A percentile compares a stretch with the other conserved stretches of the same genome.
Evolutionary conservation across 2,888 invertebrate species (phyloP).

Genomic region (Epirrita christyi): DNA sequence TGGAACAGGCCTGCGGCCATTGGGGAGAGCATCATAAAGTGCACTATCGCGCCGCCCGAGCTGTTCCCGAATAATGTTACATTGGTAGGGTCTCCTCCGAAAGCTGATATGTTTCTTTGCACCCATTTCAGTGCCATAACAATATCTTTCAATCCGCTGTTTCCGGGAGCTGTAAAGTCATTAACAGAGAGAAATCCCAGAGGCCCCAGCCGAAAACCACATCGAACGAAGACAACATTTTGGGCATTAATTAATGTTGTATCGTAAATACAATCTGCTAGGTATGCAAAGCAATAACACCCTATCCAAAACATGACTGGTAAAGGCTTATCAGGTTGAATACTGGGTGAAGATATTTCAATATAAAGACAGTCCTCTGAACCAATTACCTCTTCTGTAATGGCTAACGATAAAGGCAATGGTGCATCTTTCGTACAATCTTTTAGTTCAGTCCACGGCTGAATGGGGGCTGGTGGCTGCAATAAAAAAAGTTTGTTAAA

Average conservation of each 20-base stretch:
- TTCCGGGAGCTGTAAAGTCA: slow-evolving; percentile 74
- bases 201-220: slow-evolving; percentile 74
- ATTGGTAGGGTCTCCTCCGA: slow-evolving; percentile 77
- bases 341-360: slow-evolving; percentile 64
- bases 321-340: slow-evolving; percentile 59
- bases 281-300: slow-evolving; percentile 59
- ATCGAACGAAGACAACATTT: slow-evolving; percentile 69
- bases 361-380: slow-evolving; percentile 78
- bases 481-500: slow-evolving; percentile 36
- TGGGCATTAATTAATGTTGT: slow-evolving; percentile 63
- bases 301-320: slow-evolving; percentile 84
- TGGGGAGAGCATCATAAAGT: slow-evolving; percentile 77
- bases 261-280: slow-evolving; percentile 63
- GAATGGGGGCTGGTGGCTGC: slow-evolving; percentile 65
- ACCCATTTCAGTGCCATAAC: slow-evolving; percentile 76
- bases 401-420: slow-evolving; percentile 40
- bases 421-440: slow-evolving; percentile 65
- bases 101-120: slow-evolving; percentile 66
- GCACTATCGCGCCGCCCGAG: slow-evolving; percentile 74
- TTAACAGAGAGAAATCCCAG: slow-evolving; percentile 76
- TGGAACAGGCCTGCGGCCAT: slow-evolving; percentile 77
- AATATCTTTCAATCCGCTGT: slow-evolving; percentile 76
- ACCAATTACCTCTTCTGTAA: slow-evolving; percentile 45
- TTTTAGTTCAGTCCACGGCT: slow-evolving; percentile 58
- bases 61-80: slow-evolving; percentile 79